These are phyloP conservation scores for Bryconaethiops microstoma DNA, from an alignment of 2,797 vertebrate species.

Conservation along the genomic window DNA sequence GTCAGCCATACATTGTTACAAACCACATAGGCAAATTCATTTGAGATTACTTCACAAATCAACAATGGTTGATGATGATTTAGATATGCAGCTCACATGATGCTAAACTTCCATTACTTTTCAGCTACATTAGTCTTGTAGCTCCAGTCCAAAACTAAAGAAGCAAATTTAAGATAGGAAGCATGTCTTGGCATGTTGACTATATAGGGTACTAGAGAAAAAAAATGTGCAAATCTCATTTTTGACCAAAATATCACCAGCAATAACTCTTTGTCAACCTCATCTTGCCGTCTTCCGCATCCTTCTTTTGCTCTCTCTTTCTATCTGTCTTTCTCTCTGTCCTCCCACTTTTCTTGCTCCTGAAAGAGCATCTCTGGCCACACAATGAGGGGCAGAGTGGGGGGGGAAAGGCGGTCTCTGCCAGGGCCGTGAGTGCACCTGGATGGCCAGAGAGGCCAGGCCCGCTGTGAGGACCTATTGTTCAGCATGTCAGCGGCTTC, in stretches of 20 bases:
- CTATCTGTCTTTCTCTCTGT: conserved; percentile 15
- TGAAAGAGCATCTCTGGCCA: conserved; percentile 64
- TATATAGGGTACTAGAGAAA: neutral
- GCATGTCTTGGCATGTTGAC: neutral
- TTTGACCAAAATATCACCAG: neutral
- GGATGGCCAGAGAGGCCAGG: conserved; percentile 77
- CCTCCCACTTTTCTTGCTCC: conserved; percentile 46
- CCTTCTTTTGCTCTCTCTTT: conserved; percentile 16
- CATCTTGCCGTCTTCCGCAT: conserved; percentile 2
- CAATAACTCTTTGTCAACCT: conserved; percentile 22
- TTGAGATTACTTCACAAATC: neutral
- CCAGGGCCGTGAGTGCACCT: conserved; percentile 72
- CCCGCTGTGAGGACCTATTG: conserved; percentile 83
- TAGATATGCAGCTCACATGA: neutral
- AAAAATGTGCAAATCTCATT: neutral
- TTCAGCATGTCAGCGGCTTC: conserved; percentile 77
- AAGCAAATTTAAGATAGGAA: neutral
- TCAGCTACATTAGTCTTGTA: neutral
- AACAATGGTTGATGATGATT: neutral
- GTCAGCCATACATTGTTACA: neutral
- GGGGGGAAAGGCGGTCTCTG: conserved; percentile 66
- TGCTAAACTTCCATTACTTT: neutral
- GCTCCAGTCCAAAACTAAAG: neutral
- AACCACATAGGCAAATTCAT: neutral
- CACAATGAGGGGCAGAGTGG: conserved; percentile 58